Conservation (phyloP, 2,797 vertebrate genomes). For the Brotula barbata region DNA sequence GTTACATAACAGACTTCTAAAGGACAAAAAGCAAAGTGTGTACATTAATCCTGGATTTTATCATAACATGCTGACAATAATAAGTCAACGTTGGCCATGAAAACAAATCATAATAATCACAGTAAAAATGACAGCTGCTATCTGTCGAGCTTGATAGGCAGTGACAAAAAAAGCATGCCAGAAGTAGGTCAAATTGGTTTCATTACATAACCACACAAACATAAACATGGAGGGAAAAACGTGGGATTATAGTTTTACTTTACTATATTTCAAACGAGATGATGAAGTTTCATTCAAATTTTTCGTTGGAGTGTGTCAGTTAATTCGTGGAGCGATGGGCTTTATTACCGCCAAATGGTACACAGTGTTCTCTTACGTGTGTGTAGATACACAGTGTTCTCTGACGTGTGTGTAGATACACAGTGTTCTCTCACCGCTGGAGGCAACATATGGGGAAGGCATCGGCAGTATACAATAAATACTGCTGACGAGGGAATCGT, state of each 20-base stretch:
- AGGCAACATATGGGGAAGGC: slow-evolving; percentile 35
- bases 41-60: neutral
- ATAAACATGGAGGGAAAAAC: neutral
- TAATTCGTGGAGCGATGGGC: neutral
- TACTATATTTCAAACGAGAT: no score
- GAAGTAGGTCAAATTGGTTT: slow-evolving; percentile 40
- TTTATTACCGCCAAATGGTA: slow-evolving; percentile 52
- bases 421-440: slow-evolving; percentile 33
- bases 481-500: no score
- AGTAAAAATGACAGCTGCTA: no score
- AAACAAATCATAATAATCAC: no score
- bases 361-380: slow-evolving; percentile 63
- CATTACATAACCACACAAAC: slow-evolving; percentile 6
- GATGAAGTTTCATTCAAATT: no score
- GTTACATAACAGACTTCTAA: slow-evolving; percentile 53
- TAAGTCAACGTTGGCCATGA: neutral
- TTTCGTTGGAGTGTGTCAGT: neutral
- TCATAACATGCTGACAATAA: neutral
- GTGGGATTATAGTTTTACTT: no score
- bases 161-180: slow-evolving; percentile 22
- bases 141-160: neutral
- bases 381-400: slow-evolving; percentile 38
- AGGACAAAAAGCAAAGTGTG: slow-evolving; percentile 19
- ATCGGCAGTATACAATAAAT: neutral
- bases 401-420: slow-evolving; percentile 25